Conservation (phyloP, 53 echinoderm and acorn worm species). For the Hippasteria phrygiana region DNA sequence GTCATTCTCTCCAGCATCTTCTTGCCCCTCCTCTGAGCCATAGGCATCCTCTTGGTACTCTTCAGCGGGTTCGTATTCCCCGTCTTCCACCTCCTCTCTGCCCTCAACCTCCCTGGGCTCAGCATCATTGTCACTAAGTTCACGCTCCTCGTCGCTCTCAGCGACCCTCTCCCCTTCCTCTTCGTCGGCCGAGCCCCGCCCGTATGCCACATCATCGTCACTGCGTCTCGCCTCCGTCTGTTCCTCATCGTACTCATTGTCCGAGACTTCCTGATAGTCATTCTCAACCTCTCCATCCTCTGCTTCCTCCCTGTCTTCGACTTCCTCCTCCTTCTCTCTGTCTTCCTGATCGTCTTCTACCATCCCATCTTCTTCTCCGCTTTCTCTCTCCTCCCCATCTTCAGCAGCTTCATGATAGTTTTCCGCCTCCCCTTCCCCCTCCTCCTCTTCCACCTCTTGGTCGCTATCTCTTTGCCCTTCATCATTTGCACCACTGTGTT, state of each 20-base stretch:
- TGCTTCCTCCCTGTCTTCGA: not conserved
- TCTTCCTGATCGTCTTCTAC: slow-evolving; percentile 3
- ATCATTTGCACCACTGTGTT: slow-evolving; percentile 1
- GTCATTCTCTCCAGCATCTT: slow-evolving; percentile 13
- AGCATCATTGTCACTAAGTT: slow-evolving; percentile 9
- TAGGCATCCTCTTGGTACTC: slow-evolving; percentile 6
- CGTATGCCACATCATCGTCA: slow-evolving; percentile 10
- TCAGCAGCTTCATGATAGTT: slow-evolving; percentile 4
- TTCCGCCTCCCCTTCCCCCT: slow-evolving; percentile 44
- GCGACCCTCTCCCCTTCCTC: slow-evolving; percentile 38
- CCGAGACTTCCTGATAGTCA: slow-evolving; percentile 19
- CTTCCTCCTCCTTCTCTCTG: slow-evolving; percentile 6
- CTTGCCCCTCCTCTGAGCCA: slow-evolving; percentile 29
- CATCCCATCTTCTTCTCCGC: slow-evolving; percentile 6
- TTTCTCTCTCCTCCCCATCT: slow-evolving; percentile 27
- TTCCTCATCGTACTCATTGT: slow-evolving; percentile 31
- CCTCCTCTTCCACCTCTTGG: slow-evolving; percentile 36
- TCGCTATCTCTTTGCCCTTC: slow-evolving; percentile 12
- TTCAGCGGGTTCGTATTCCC: slow-evolving; percentile 29
- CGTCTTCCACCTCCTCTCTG: slow-evolving; percentile 27
- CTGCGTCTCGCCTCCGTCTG: slow-evolving; percentile 6
- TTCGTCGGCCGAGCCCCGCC: slow-evolving; percentile 26
- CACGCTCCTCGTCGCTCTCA: slow-evolving; percentile 30
- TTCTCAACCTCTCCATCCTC: slow-evolving; percentile 35
- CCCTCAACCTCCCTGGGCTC: slow-evolving; percentile 11